Evolutionary conservation across 2,113 vertebrate genomes (phyloP), one percentile per base, ranked within the genome.

Genomic region (Cottus gobio): DNA sequence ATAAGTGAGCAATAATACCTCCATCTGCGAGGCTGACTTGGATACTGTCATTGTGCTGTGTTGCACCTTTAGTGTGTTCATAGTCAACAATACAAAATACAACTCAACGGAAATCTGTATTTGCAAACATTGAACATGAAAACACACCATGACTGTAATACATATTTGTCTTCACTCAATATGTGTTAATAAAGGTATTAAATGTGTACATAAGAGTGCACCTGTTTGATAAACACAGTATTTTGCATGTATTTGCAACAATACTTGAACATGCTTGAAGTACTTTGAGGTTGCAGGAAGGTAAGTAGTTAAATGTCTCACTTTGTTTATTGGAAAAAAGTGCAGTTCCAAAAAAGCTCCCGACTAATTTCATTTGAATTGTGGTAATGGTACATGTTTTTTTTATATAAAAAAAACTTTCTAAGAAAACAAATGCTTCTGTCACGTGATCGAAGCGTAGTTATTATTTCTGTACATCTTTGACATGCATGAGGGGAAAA

Each of bases 231-330:
- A 31, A 76, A 31, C 61, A 3, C 7, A 18, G 20, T 46, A 5
- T 26, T 63, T 28, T 60, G 50, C 52, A 30, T 58, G 7, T 57
- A 54, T 54, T 69, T 74, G n/a, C 18, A 81, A 44, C 11, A 56
- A 44, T 34, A 57, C 3, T 28, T 0, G 1, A 73, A 28, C 36
- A n/a, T 54, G 4, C n/a, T 28, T 71, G 5, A 50, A 15, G 26
- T 56, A 46, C 15, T 11, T 20, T 57, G 10, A 72, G 61, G 18
- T 42, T 26, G 22, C 26, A 67, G 54, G 8, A 57, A 76, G 28
- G 39, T 36, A 56, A 77, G n/a, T 20, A 28, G 6, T 36, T 39
- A 4, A 0, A 20, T 60, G 56, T 68, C 24, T 22, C 0, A 46
- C 16, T 58, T 34, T 63, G 7, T 62, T 42, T 50, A 36, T 37